A percentile compares a stretch with the other conserved stretches of the same genome.
phyloP scores from a whole-genome alignment of 2,888 invertebrate genomes.

The Melanophora roralis region DNA sequence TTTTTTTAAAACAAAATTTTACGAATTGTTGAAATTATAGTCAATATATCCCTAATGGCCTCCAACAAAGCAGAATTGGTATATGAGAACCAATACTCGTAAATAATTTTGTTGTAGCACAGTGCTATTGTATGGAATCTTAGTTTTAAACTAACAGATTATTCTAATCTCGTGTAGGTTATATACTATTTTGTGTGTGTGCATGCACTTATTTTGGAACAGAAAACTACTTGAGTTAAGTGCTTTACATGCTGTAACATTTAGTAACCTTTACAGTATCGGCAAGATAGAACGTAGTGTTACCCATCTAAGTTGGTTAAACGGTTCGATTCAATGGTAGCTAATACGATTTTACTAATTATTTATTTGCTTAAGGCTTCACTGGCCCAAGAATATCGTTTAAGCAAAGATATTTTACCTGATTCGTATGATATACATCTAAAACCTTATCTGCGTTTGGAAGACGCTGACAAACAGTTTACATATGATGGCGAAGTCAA shows the following conservation, averaged over 20 bases:
- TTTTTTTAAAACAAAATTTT: no score
- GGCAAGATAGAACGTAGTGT: neutral
- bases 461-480: constrained; percentile 63
- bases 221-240: no score
- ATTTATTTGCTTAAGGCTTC: neutral
- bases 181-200: no score
- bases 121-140: neutral
- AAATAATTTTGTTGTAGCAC: no score
- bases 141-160: neutral
- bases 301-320: neutral
- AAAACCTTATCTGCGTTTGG: constrained; percentile 76
- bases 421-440: constrained; percentile 79
- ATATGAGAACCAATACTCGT: no score
- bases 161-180: constrained; percentile 12
- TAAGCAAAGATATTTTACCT: constrained; percentile 77
- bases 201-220: no score
- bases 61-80: no score
- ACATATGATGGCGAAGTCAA: constrained; percentile 71
- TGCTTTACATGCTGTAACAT: neutral
- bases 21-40: no score
- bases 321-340: neutral
- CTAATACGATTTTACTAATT: constrained; percentile 45
- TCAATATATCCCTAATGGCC: neutral
- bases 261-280: constrained; percentile 14
- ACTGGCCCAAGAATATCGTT: constrained; percentile 66